Conservation (phyloP, 1,140 invertebrate species). For the Drosophila lini region DNA sequence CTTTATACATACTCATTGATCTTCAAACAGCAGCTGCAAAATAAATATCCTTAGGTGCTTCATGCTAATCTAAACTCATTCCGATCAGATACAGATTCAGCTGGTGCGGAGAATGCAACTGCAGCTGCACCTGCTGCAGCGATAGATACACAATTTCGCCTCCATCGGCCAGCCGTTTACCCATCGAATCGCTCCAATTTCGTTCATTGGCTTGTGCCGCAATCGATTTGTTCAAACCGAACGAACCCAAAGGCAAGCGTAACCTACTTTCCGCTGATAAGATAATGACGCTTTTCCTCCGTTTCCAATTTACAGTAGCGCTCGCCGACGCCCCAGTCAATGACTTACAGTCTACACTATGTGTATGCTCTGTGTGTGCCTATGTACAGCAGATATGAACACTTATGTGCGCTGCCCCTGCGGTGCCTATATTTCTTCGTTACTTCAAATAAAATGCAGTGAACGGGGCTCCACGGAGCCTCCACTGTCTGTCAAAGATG, state of each 20-base stretch:
- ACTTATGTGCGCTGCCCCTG: slow-evolving; percentile 4
- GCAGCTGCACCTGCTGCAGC: slow-evolving; percentile 26
- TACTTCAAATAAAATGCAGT: slow-evolving; percentile 20
- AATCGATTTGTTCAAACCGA: slow-evolving; percentile 64
- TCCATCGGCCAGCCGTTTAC: slow-evolving; percentile 10
- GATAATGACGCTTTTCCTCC: slow-evolving; percentile 76
- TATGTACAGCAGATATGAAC: slow-evolving; percentile 6
- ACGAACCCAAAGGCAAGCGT: slow-evolving; percentile 40
- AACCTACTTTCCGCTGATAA: slow-evolving; percentile 77
- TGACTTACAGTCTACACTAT: slow-evolving; percentile 30
- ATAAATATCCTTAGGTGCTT: not conserved
- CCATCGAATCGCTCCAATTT: slow-evolving; percentile 59
- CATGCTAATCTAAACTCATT: slow-evolving; percentile 29
- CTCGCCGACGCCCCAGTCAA: slow-evolving; percentile 41
- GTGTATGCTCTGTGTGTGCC: not conserved
- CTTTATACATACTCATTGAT: not conserved
- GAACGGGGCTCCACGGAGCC: not conserved
- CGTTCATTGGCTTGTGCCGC: slow-evolving; percentile 52
- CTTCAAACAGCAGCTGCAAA: slow-evolving; percentile 21
- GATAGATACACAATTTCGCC: slow-evolving; percentile 21
- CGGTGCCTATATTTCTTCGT: slow-evolving; percentile 10
- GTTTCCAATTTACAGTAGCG: slow-evolving; percentile 43
- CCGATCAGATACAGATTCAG: slow-evolving; percentile 10
- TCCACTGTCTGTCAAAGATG: slow-evolving; percentile 6
- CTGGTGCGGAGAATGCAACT: slow-evolving; percentile 4